These are phyloP conservation scores for Sapayoa aenigma DNA, from an alignment of 2,113 vertebrate genomes.

Conservation along the genomic window DNA sequence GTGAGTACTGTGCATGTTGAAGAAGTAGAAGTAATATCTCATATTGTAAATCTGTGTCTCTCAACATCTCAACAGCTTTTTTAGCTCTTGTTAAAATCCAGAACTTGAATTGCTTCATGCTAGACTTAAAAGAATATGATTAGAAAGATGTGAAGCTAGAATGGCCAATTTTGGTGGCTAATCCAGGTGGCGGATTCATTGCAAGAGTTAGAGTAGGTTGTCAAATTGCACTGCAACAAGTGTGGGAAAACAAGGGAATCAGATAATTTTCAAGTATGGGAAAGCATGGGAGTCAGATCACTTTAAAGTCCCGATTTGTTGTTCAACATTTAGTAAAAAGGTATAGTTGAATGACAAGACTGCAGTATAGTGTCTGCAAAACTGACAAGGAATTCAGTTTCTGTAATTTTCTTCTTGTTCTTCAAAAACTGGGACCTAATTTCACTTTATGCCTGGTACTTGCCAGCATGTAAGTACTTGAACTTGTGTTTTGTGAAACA, in stretches of 20 bases:
- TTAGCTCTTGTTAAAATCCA: not conserved
- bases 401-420: not conserved
- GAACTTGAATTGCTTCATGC: not conserved
- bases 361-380: not conserved
- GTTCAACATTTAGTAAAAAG: accelerated
- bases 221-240: not conserved
- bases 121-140: not conserved
- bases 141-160: not conserved
- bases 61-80: not conserved
- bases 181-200: not conserved
- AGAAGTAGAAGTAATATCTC: not conserved
- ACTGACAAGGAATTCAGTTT: not conserved
- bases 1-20: not conserved
- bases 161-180: not conserved
- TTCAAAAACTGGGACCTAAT: not conserved
- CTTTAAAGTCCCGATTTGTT: not conserved
- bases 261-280: not conserved
- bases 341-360: not conserved
- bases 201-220: not conserved
- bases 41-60: not conserved
- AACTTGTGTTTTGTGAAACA: not conserved
- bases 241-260: accelerated
- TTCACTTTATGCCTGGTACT: not conserved
- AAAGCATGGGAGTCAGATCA: accelerated
- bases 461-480: not conserved